Evolutionary conservation across 2,113 vertebrate genomes (phyloP), one percentile per base, ranked within the genome.

Genomic region (Rattus rattus): DNA sequence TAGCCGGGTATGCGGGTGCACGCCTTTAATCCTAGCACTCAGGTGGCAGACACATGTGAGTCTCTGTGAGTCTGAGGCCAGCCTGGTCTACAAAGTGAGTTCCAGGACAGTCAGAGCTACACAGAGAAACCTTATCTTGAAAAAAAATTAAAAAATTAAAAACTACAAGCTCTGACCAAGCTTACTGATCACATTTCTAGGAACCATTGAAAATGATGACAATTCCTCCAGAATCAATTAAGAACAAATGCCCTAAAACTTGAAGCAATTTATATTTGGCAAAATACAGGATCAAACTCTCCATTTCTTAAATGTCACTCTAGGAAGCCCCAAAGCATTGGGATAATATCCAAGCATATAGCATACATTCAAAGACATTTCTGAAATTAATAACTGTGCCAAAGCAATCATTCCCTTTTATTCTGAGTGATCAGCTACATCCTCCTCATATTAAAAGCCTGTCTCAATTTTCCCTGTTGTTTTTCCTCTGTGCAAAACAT

Each of bases 371-470:
- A 90, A 91, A 97, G 93, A 94, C 94, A 94, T 92, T 93, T 94
- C 93, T 96, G 84, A 97, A 97, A 96, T 97, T 93, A 93, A 73
- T 93, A 96, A 97, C 95, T 94, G 24, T 4, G 79, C 90, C 90
- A 95, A 95, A 90, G 88, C 70, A 94, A 96, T 97, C 75, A 90
- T 91, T 97, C 88, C 90, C 93, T 88, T 93, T 96, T 92, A 92
- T 92, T 96, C 86, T 96, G 87, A 72, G 56, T 73, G 79, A 95
- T 96, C 92, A 97, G 95, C 87, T 96, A 47, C 79, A 84, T 95
- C 73, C 61, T 86, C 72, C 76, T 95, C 94, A 76, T 94, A 95
- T 94, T 95, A 96, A 97, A 96, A 97, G 95, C 81, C 92, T 87
- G 91, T 94, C 75, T 90, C 77, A 81, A 47, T 91, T 88, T 72